Evolutionary conservation across 1,140 invertebrate genomes (phyloP).

Genomic region (Prorops nasuta): DNA sequence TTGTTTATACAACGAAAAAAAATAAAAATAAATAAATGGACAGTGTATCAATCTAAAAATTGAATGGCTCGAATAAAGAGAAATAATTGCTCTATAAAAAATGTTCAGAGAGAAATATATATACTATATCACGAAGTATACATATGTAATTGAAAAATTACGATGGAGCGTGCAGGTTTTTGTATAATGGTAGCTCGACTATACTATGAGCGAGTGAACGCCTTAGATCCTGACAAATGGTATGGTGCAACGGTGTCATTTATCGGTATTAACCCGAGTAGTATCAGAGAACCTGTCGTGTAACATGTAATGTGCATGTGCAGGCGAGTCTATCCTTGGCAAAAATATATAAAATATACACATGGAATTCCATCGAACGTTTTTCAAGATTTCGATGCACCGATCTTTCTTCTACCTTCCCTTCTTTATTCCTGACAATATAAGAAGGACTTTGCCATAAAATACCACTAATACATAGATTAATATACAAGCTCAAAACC

Average conservation of each 20-base stretch:
- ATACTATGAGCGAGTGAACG: neutral
- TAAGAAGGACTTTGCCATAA: too few species aligned
- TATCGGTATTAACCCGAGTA: constrained; percentile 23
- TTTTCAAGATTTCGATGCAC: too few species aligned
- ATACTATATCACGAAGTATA: neutral
- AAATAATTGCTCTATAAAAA: too few species aligned
- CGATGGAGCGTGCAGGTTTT: constrained; percentile 1
- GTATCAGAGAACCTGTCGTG: constrained; percentile 13
- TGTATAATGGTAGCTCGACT: neutral
- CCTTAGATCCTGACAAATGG: constrained; percentile 24
- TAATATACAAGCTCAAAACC: too few species aligned
- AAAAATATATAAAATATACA: constrained; percentile 7
- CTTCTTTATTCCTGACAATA: too few species aligned
- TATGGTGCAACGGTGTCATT: constrained; percentile 15
- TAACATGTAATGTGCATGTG: constrained; percentile 14
- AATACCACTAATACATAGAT: too few species aligned
- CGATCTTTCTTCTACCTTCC: too few species aligned
- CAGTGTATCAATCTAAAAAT: too few species aligned
- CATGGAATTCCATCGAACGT: neutral
- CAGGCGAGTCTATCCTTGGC: neutral
- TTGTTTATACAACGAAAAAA: too few species aligned
- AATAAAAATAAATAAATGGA: too few species aligned
- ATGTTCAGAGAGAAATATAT: too few species aligned
- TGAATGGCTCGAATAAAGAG: too few species aligned
- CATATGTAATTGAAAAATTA: constrained; percentile 35